Conservation (phyloP, 2,113 vertebrate species). For the Centropus unirufus region DNA sequence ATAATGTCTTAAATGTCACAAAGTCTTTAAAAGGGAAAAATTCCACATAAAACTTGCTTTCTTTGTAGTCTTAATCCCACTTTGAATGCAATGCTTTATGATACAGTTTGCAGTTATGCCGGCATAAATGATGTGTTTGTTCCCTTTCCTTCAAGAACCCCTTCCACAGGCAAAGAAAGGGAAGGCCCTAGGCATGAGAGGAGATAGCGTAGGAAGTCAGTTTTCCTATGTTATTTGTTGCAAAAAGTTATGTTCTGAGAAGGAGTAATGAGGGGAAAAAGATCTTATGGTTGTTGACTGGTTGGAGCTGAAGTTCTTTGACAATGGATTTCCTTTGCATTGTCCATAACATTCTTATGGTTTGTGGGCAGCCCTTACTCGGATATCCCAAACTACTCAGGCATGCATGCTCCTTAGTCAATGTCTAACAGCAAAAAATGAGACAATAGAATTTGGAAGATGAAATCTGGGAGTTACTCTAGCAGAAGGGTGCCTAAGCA, state of each 20-base stretch:
- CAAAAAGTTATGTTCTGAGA: background rate
- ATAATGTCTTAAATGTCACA: background rate
- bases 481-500: background rate
- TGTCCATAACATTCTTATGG: background rate
- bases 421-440: background rate
- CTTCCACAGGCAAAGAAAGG: background rate
- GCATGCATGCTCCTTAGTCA: background rate
- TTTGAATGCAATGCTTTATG: background rate
- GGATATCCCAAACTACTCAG: background rate
- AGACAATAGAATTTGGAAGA: background rate
- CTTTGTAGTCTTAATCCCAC: background rate
- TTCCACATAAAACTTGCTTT: background rate
- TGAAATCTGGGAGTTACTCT: background rate
- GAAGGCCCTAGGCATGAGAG: background rate
- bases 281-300: background rate
- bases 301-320: background rate
- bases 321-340: background rate
- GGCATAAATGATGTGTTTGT: background rate
- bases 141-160: background rate
- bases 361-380: background rate
- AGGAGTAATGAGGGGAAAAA: background rate
- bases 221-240: background rate
- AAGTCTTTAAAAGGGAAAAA: background rate
- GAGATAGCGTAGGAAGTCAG: background rate
- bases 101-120: background rate